Base-by-base conservation (phyloP, 1,140 invertebrate genomes). In the Pararge aegeria region DNA sequence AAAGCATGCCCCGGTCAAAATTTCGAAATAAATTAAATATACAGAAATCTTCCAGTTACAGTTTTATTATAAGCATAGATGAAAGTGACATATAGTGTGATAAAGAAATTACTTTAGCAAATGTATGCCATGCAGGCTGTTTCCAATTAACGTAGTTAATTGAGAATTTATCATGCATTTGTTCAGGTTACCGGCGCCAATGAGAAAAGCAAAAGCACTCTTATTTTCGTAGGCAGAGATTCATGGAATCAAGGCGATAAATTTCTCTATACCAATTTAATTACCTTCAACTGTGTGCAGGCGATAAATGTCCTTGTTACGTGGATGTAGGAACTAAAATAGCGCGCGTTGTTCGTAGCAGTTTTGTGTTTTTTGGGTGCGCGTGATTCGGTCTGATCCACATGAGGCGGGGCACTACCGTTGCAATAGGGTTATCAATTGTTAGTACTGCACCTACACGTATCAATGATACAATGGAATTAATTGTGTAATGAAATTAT, bases 341-440 rank as follows among this genome's bases (percentile, higher is more conserved):
- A n/a, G 46, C 21, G n/a, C n/a, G n/a, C n/a, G n/a, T 15, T 57
- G 16, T 16, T 16, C 21, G 30, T 50, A 27, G n/a, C 55, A 58
- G 56, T 57, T 53, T 30, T 1, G 29, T 30, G 30, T 40, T 38
- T 66, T 58, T 61, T 52, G 58, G 49, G 50, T 61, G 55, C 58
- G 58, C 63, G 58, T 66, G 64, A 66, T 60, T 48, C 60, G 60
- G 34, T 57, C 51, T 42, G 57, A 46, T 66, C 54, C 46, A 52
- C 60, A 61, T 44, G 44, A 51, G 24, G 29, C 52, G 50, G 57
- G 38, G 50, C 44, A 61, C 52, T 48, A 55, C 38, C 49, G 51
- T 61, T 60, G 48, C 18, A 55, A 55, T 55, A 61, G 58, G 58
- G 58, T 18, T 61, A 51, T 40, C 29, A 52, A 18, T 24, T 38